These are phyloP conservation scores for Myrmecophaga tridactyla DNA, from an alignment of 2,113 vertebrate genomes.

Conservation along the genomic window DNA sequence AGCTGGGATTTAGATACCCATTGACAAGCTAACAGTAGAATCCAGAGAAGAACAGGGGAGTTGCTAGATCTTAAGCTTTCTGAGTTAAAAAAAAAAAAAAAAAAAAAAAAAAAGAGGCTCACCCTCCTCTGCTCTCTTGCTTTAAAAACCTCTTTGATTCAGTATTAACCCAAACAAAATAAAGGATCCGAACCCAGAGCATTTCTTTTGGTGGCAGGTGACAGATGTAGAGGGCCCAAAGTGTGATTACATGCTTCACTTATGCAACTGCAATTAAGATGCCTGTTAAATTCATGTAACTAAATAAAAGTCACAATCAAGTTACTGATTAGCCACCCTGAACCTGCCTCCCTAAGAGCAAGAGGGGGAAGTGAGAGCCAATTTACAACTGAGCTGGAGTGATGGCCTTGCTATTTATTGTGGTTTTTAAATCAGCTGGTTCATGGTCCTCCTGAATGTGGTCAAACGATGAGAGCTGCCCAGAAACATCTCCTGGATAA, in stretches of 20 bases:
- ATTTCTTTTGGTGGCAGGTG: conserved; percentile 42
- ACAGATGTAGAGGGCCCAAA: conserved; percentile 46
- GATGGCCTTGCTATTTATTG: not conserved
- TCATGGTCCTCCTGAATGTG: not conserved
- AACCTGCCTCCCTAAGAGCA: conserved; percentile 49
- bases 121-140: not conserved
- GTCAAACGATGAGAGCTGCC: not conserved
- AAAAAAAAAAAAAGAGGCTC: not conserved
- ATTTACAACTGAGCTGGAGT: not conserved
- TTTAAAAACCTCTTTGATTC: conserved; percentile 50
- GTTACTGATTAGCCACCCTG: conserved; percentile 75
- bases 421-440: not conserved
- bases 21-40: conserved; percentile 22
- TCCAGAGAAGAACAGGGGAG: not conserved
- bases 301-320: conserved; percentile 74
- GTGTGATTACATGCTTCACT: conserved; percentile 65
- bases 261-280: conserved; percentile 66
- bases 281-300: conserved; percentile 59
- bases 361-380: not conserved
- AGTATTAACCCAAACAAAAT: conserved; percentile 39
- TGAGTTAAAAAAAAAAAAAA: not conserved
- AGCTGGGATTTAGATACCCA: conserved; percentile 54
- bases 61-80: conserved; percentile 6
- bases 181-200: conserved; percentile 41
- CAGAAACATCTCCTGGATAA: not conserved